phyloP scores from a whole-genome alignment of 2,888 invertebrate species.

The Argynnis bischoffii region DNA sequence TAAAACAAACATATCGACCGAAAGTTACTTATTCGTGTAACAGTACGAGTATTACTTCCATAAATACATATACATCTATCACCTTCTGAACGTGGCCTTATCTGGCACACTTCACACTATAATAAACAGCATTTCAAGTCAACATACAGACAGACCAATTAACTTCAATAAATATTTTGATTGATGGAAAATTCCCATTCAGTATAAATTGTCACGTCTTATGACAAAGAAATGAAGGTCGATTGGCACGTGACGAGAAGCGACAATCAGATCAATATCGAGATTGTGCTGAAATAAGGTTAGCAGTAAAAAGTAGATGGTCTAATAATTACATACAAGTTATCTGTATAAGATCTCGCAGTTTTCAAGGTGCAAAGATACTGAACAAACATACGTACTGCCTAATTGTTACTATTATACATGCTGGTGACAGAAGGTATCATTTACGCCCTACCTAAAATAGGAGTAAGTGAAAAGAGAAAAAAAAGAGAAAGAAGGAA shows the following conservation, averaged over 20 bases:
- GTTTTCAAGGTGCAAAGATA: background rate
- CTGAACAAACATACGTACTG: too few relatives aligned
- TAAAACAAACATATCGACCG: too few relatives aligned
- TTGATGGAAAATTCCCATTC: slow-evolving; percentile 27
- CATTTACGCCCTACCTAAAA: too few relatives aligned
- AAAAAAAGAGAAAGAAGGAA: too few relatives aligned
- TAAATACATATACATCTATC: too few relatives aligned
- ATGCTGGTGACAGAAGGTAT: too few relatives aligned
- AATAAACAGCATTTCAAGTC: background rate
- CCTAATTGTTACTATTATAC: too few relatives aligned
- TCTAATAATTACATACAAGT: background rate
- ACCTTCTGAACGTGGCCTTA: too few relatives aligned
- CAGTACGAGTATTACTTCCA: too few relatives aligned
- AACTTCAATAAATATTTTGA: slow-evolving; percentile 29
- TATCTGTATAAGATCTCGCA: slow-evolving; percentile 2
- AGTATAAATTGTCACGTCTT: slow-evolving; percentile 22
- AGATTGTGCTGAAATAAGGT: slow-evolving; percentile 7
- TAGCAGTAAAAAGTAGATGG: background rate
- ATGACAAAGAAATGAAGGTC: slow-evolving; percentile 18
- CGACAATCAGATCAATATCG: slow-evolving; percentile 8
- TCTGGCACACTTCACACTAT: background rate
- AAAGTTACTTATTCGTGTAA: too few relatives aligned
- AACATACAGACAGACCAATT: slow-evolving; percentile 16
- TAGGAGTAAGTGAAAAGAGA: too few relatives aligned
- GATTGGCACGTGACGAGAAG: slow-evolving; percentile 14